Base-by-base conservation (phyloP, 2,888 invertebrate species). In the Coelopa pilipes region DNA sequence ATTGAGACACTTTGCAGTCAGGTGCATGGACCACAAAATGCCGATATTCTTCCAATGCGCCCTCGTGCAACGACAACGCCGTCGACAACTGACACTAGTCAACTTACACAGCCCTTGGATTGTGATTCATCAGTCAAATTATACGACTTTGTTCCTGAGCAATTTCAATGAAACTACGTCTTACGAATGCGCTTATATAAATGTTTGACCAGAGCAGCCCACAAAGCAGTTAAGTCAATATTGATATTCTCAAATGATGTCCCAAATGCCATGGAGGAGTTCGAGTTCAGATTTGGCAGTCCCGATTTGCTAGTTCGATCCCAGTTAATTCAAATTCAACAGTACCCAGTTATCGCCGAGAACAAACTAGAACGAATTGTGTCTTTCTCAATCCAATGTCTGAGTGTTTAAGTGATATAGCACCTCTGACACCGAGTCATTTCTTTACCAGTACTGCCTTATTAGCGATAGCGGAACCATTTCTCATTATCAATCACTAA, bases 281-380 rank as follows among this genome's bases (percentile, higher is more conserved):
- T 77, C 1, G 47, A 67, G n/a, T 76, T 74, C 62, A 55, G 75
- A 15, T 76, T 78, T 67, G 76, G 76, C 15, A 62, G 76, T 7
- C 69, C 76, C 15, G 76, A 78, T n/a, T 47, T 77, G 49, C 46
- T 78, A 13, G 68, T 78, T 12, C 59, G 57, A 57, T 57, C 57
- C 11, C 57, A 57, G 57, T 19, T 57, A 11, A 57, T 4, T n/a
- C 5, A 57, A 19, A 19, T 57, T 17, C 57, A 57, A 19, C 9
- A 57, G n/a, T 57, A 19, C 9, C 60, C 60, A 24, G 7, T 12
- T 24, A 60, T 60, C 24, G 15, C 11, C 24, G 60, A 60, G 24
- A 60, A 60, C 15, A 60, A 34, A 21, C 21, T 65, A n/a, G 65
- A 65, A 1, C 46, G 46, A n/a, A 65, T 75, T 15, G 34, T 75